Conservation (phyloP, 1,140 invertebrate genomes). For the Pachypsylla venusta region DNA sequence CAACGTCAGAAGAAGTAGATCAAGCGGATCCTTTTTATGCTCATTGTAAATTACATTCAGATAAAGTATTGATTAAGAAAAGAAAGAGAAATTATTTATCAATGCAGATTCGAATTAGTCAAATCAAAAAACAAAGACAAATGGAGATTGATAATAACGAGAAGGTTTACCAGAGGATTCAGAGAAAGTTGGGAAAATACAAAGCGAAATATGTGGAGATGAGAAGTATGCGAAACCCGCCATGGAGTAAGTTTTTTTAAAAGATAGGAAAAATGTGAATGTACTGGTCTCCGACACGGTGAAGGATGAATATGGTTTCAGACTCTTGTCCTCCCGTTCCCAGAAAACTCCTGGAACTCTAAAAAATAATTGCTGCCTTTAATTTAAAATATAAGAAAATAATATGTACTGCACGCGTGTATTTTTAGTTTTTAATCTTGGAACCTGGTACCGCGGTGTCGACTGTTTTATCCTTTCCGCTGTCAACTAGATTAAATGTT, state of each 20-base stretch:
- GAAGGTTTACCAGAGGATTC: constrained; percentile 54
- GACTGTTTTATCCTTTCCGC: no score
- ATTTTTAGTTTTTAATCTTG: no score
- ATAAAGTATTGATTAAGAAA: constrained; percentile 39
- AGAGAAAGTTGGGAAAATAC: constrained; percentile 60
- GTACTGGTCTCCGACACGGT: no score
- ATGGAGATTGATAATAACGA: constrained; percentile 37
- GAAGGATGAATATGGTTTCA: no score
- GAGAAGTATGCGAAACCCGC: constrained; percentile 56
- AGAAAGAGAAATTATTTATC: constrained; percentile 79
- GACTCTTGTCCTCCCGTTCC: no score
- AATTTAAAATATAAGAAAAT: no score
- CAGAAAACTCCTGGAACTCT: no score
- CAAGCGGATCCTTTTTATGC: constrained; percentile 95
- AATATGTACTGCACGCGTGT: no score
- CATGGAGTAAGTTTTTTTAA: constrained; percentile 57
- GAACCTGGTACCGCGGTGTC: no score
- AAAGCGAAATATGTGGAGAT: constrained; percentile 54
- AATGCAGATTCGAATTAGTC: constrained; percentile 62
- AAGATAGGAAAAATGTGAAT: no score
- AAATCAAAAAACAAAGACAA: constrained; percentile 41
- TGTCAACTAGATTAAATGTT: no score
- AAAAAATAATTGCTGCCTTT: no score
- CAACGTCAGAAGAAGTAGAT: constrained; percentile 80
- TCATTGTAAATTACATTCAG: constrained; percentile 84